Evolutionary conservation across 2,113 vertebrate genomes (phyloP).

Genomic region (Pseudolaguvia tuberculata): DNA sequence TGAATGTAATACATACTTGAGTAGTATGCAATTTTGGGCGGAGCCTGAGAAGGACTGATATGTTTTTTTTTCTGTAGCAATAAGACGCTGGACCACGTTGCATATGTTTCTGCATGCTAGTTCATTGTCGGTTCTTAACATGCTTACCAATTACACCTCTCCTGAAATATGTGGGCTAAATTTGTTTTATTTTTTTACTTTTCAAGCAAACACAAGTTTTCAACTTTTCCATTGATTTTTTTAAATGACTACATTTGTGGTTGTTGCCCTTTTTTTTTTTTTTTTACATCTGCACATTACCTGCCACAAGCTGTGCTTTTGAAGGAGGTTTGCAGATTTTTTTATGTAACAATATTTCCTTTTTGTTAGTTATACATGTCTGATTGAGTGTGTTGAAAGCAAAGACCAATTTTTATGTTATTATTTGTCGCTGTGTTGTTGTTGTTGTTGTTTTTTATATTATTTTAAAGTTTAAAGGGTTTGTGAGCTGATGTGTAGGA

Average conservation of each 20-base stretch:
- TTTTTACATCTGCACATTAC: constrained; percentile 29
- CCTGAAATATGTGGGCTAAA: neutral
- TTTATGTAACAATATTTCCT: constrained; percentile 48
- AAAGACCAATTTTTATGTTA: constrained; percentile 56
- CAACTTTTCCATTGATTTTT: constrained; percentile 10
- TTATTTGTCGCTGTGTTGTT: neutral
- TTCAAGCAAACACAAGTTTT: neutral
- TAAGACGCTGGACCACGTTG: constrained; percentile 24
- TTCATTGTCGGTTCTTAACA: constrained; percentile 19
- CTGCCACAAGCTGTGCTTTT: neutral
- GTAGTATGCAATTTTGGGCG: no score
- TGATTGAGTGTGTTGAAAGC: constrained; percentile 60
- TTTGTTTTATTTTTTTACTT: neutral
- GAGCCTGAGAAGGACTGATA: neutral
- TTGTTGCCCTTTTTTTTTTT: constrained; percentile 1
- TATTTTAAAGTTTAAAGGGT: constrained; percentile 56
- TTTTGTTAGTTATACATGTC: constrained; percentile 39
- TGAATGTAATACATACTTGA: no score
- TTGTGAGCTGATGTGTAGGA: constrained; percentile 55
- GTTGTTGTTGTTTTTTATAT: constrained; percentile 56
- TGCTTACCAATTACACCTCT: neutral
- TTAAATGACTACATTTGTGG: constrained; percentile 10
- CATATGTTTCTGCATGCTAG: constrained; percentile 38
- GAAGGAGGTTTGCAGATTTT: neutral
- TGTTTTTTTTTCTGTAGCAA: constrained; percentile 26